Conservation (phyloP, 2,797 vertebrate genomes). For the Lemur catta region DNA sequence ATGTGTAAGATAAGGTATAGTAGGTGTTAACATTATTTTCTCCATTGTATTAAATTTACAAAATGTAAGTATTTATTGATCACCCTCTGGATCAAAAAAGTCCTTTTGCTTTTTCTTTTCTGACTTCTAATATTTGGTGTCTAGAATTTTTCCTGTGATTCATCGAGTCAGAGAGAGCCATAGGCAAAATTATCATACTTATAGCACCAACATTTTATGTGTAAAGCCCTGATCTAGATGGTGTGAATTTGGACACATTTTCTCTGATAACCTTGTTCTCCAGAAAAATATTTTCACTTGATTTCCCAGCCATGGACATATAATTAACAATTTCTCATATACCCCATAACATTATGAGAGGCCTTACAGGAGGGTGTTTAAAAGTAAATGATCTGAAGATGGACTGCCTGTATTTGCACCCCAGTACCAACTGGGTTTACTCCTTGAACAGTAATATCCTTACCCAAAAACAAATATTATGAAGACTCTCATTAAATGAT, state of each 20-base stretch:
- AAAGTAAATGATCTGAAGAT: not conserved
- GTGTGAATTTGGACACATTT: not conserved
- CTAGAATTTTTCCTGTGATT: not conserved
- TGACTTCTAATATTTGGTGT: not conserved
- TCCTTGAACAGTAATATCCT: not conserved
- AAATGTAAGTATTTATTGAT: not conserved
- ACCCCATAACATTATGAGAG: not conserved
- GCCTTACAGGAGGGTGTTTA: fast-evolving
- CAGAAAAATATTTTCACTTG: not conserved
- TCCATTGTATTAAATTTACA: not conserved
- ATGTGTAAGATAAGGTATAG: not conserved
- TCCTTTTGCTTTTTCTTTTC: not conserved
- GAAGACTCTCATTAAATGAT: not conserved
- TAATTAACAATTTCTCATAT: not conserved
- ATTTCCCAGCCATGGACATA: not conserved
- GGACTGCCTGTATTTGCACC: not conserved
- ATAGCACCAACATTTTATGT: not conserved
- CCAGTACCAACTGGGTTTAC: not conserved
- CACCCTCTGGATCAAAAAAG: not conserved
- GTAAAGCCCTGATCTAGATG: not conserved
- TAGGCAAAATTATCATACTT: not conserved
- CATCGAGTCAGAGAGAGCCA: not conserved
- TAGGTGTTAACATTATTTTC: not conserved
- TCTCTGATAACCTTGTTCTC: not conserved
- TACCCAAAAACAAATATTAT: not conserved